Base-by-base conservation (phyloP, 2,888 invertebrate species). In the Amaurobius ferox region DNA sequence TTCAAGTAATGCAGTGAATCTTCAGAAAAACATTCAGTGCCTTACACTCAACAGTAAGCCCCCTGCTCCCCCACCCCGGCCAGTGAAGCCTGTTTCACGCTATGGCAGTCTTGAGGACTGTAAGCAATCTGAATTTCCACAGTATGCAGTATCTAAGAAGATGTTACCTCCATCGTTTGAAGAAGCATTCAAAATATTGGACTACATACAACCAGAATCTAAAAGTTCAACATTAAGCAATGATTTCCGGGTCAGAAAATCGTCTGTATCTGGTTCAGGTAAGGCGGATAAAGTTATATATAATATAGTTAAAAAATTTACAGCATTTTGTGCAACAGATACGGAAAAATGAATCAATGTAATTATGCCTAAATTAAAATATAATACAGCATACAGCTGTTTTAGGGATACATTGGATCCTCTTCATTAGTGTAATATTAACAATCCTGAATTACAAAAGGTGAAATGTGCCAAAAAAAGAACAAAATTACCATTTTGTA, bases 61-160 rank as follows among this genome's bases (percentile, higher is more conserved):
- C 16, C 86, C 86, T n/a, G 76, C 86, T n/a, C 86, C 86, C 0
- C 86, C 86, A 16, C 86, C 86, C 28, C 70, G 86, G 3, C 86
- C 86, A 2, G 28, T 35, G 0, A 79, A 74, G 28, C 55, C 83
- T 30, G 29, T 55, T 9, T 13, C 73, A 0, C 79, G 62, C 30
- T 64, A 77, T 30, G 68, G 80, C 1, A 80, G 80, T 30, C 39
- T 74, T 0, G 80, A 80, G 26, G 73, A 80, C 23, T 80, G 80
- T 32, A 73, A 74, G 30, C 35, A 55, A 9, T n/a, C 73, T 26
- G 72, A 80, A 32, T 13, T 67, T 19, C 67, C 79, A 0, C 80
- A 80, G 19, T 80, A 80, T 68, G 64, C 73, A 9, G 55, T 55
- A 2, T 32, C 68, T 5, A 81, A 62, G 9, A 81, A 81, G 68